Percentiles rank a stretch among this genome's conserved stretches.
Evolutionary conservation across 2,113 vertebrate species (phyloP).

Genomic region (Nycticebus coucang): DNA sequence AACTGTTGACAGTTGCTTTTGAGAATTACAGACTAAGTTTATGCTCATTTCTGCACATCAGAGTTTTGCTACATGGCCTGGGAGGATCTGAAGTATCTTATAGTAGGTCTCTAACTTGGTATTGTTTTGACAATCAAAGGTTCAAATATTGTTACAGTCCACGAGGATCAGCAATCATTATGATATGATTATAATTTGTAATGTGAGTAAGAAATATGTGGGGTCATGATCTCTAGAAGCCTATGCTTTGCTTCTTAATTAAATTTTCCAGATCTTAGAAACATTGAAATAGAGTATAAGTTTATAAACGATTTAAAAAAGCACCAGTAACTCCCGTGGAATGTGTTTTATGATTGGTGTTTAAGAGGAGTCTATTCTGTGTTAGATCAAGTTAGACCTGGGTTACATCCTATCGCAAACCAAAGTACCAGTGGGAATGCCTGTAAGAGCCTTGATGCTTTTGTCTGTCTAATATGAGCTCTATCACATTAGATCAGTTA

Average conservation of each 20-base stretch:
- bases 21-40: background rate
- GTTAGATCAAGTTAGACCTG: constrained; percentile 21
- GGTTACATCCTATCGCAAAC: constrained; percentile 7
- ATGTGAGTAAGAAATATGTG: constrained; percentile 19
- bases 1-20: constrained; percentile 6
- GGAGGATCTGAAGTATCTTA: constrained; percentile 8
- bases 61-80: constrained; percentile 29
- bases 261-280: constrained; percentile 34
- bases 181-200: constrained; percentile 52
- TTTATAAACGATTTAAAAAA: constrained; percentile 44
- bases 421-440: background rate
- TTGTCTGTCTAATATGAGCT: background rate
- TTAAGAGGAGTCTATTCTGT: constrained; percentile 20
- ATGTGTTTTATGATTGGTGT: background rate
- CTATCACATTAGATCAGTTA: background rate
- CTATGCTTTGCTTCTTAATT: constrained; percentile 58
- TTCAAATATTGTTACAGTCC: constrained; percentile 25
- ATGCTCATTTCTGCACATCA: background rate
- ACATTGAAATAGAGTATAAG: constrained; percentile 27
- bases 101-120: background rate
- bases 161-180: constrained; percentile 41
- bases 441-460: background rate
- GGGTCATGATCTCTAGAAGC: background rate
- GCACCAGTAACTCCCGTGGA: background rate
- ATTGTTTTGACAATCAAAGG: constrained; percentile 43